Evolutionary conservation across 2,888 invertebrate species (phyloP), one percentile per base, ranked within the genome.

Genomic region (Prenolepis imparis): DNA sequence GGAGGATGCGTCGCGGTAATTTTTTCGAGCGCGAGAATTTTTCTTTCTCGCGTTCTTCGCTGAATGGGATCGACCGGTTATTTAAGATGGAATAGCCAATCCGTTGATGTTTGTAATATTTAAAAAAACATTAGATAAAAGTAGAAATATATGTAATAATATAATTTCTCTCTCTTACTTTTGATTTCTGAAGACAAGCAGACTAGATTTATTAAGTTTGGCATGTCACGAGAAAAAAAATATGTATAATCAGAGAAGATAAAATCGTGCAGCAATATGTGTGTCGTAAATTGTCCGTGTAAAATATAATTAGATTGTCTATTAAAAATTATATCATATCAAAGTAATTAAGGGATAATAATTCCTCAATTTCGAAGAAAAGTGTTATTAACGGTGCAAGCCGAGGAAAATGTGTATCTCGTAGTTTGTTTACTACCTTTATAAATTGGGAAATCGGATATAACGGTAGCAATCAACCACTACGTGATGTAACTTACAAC

Each of bases 331-430:
- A 39, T 59, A 72, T 24, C n/a, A n/a, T 32, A 9, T 21, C 12
- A 5, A 74, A 64, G 21, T 74, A 74, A 32, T 73, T 28, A 59
- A 73, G 15, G 28, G 61, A 8, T 73, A 41, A 64, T 64, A 64
- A 75, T 64, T 32, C 32, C 4, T 24, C 12, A 15, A n/a, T n/a
- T n/a, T n/a, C n/a, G 5, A 75, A 48, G 44, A 48, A 75, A 75
- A 18, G n/a, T 64, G 9, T 64, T 32, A 32, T 75, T 75, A 75
- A 63, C 28, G 4, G n/a, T 41, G 28, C 63, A 44, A 32, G 15
- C 15, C 15, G 0, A 41, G 41, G 11, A 44, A 44, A 63, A 63
- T 36, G 48, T 41, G 5, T 32, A 74, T 64, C 44, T 36, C 32
- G 21, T 21, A 1, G 48, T 48, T 48, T 73, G 1, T 39, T 3